Conservation (phyloP, 2,888 invertebrate species). For the Gerris lacustris region DNA sequence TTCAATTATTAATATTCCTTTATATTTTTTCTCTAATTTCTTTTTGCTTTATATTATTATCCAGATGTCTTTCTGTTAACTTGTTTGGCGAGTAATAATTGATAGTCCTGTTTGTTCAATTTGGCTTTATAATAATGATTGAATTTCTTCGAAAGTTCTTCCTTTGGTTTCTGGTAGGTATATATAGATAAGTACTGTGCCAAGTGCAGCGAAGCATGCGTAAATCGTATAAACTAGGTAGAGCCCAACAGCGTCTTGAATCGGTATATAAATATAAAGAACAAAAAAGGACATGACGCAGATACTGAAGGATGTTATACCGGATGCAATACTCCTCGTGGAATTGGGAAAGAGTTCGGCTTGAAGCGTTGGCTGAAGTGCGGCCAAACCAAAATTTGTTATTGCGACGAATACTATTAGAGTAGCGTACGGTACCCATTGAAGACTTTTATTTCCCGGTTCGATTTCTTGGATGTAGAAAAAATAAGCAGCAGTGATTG, state of each 20-base stretch:
- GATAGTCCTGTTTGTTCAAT: too few relatives aligned
- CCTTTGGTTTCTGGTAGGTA: slow-evolving; percentile 53
- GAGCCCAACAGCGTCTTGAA: slow-evolving; percentile 24
- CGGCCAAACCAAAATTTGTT: slow-evolving; percentile 48
- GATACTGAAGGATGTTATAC: slow-evolving; percentile 44
- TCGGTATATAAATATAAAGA: slow-evolving; percentile 42
- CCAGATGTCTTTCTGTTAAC: too few relatives aligned
- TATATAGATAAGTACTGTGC: slow-evolving; percentile 23
- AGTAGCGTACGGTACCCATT: slow-evolving; percentile 41
- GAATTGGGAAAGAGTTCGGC: slow-evolving; percentile 52
- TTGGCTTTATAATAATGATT: slow-evolving; percentile 32
- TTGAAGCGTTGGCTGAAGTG: slow-evolving; percentile 49
- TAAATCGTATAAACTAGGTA: slow-evolving; percentile 25
- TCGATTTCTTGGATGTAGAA: slow-evolving; percentile 19
- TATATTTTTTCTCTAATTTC: too few relatives aligned
- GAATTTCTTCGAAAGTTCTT: slow-evolving; percentile 55
- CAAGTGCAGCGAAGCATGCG: slow-evolving; percentile 19
- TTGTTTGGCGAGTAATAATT: too few relatives aligned
- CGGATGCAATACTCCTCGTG: slow-evolving; percentile 48
- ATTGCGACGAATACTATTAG: slow-evolving; percentile 46
- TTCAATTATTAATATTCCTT: too few relatives aligned
- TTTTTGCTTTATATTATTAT: too few relatives aligned
- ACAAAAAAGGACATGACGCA: slow-evolving; percentile 46
- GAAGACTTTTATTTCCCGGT: slow-evolving; percentile 35
- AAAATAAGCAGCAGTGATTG: slow-evolving; percentile 22